These are phyloP conservation scores for Rhaphigaster nebulosa DNA, from an alignment of 2,888 invertebrate genomes.

Conservation along the genomic window DNA sequence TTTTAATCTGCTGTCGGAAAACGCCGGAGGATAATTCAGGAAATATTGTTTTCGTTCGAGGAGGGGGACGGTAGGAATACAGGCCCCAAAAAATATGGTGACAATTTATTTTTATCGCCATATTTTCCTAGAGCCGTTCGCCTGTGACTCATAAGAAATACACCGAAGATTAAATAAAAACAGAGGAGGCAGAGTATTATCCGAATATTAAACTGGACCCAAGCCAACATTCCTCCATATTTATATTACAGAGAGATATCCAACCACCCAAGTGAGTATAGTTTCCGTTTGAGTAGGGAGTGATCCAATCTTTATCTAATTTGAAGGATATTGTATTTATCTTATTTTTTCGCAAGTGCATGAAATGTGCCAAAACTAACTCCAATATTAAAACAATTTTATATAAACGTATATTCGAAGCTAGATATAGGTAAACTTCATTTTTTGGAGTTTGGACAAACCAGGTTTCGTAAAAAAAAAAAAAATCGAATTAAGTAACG, in stretches of 20 bases:
- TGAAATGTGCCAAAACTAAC: neutral
- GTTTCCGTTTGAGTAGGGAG: neutral
- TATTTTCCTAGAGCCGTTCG: conserved; percentile 26
- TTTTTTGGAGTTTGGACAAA: too few relatives aligned
- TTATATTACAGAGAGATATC: neutral
- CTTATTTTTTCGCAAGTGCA: neutral
- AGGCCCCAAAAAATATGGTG: neutral
- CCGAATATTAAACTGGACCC: conserved; percentile 44
- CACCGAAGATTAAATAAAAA: conserved; percentile 46
- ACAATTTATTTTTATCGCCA: conserved; percentile 27
- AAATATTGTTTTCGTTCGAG: neutral
- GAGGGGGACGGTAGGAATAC: neutral
- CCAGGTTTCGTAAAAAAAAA: too few relatives aligned
- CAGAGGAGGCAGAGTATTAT: neutral
- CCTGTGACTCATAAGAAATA: conserved; percentile 22
- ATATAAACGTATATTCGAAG: too few relatives aligned
- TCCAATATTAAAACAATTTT: neutral
- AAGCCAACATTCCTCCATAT: conserved; percentile 37
- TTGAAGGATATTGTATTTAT: neutral
- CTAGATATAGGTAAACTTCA: too few relatives aligned
- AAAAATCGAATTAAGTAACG: too few relatives aligned
- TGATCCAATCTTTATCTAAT: neutral
- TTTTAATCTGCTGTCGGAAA: neutral
- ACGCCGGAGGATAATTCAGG: neutral
- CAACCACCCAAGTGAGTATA: neutral